Evolutionary conservation across 2,888 invertebrate species (phyloP), one percentile per base, ranked within the genome.

Genomic region (Galeruca laticollis): DNA sequence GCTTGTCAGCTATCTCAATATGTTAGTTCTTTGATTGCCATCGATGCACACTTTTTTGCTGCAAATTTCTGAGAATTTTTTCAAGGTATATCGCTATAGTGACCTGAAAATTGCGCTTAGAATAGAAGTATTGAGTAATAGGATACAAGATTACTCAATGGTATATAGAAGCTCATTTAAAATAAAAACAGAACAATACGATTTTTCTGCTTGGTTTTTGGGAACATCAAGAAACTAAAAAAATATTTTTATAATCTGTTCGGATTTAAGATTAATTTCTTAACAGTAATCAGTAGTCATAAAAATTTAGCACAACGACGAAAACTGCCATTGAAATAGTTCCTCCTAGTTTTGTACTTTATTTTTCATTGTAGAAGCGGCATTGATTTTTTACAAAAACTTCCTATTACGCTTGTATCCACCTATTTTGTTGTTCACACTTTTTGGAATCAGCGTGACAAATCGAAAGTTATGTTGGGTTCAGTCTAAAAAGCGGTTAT

Each of bases 1-100:
- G n/a, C n/a, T n/a, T n/a, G n/a, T n/a, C n/a, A n/a, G n/a, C n/a
- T n/a, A n/a, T n/a, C n/a, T n/a, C n/a, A n/a, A n/a, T n/a, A n/a
- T n/a, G n/a, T 43, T 11, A 43, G 9, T 43, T n/a, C 5, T 43
- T 11, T 43, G 4, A 5, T 43, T 43, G 11, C 43, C 9, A 13
- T 9, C 15, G 11, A 18, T 52, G 20, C 11, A 6, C n/a, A n/a
- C n/a, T 13, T 33, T n/a, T 20, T 9, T 37, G 11, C 20, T 57
- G 15, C 35, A 33, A 35, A 31, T 57, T 2, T 35, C 57, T 57
- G 57, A 57, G 33, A 56, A 13, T 20, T 26, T 54, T 54, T 54
- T 37, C 1, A 56, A 13, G 31, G 5, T 47, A 35, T 57, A 51
- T 61, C 61, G 61, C 61, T 61, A 61, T 61, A 61, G 51, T 47